A percentile compares a stretch with the other conserved stretches of the same genome.
These are phyloP conservation scores for Gracilinanus agilis DNA, from an alignment of 2,113 vertebrate species.

Conservation along the genomic window DNA sequence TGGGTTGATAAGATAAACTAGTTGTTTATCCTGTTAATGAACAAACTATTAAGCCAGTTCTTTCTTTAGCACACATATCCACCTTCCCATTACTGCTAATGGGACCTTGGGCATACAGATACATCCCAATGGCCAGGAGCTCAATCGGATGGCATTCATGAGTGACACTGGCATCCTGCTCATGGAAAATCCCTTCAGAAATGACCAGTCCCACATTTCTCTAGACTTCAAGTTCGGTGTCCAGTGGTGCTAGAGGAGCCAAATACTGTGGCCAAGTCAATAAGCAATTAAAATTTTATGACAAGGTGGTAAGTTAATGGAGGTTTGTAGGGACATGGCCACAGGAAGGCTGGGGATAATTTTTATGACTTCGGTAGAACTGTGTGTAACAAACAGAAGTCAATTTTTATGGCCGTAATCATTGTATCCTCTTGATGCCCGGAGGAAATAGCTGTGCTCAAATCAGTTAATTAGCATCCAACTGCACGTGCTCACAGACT, in stretches of 20 bases:
- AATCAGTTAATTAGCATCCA: conserved; percentile 82
- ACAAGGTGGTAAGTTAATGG: conserved; percentile 83
- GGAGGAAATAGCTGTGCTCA: conserved; percentile 83
- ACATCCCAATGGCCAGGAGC: no score
- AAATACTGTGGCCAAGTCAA: conserved; percentile 84
- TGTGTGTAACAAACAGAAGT: conserved; percentile 84
- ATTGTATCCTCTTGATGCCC: conserved; percentile 82
- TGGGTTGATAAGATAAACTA: rapidly evolving
- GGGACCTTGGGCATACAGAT: rapidly evolving
- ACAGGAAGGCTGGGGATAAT: conserved; percentile 79
- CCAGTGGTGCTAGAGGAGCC: conserved; percentile 75
- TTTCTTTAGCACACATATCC: rapidly evolving
- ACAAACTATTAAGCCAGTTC: neutral
- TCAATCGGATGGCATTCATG: neutral
- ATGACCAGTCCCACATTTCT: neutral
- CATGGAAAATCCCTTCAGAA: neutral
- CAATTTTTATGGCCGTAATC: conserved; percentile 85
- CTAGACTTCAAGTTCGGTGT: conserved; percentile 70
- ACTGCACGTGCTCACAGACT: conserved; percentile 75
- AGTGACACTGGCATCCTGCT: neutral
- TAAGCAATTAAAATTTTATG: conserved; percentile 90
- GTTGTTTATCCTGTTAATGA: rapidly evolving
- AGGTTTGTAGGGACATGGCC: conserved; percentile 80
- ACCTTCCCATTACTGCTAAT: rapidly evolving
- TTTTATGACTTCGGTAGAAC: conserved; percentile 83